Evolutionary conservation across 2,113 vertebrate genomes (phyloP).

Genomic region (Otocyon megalotis): DNA sequence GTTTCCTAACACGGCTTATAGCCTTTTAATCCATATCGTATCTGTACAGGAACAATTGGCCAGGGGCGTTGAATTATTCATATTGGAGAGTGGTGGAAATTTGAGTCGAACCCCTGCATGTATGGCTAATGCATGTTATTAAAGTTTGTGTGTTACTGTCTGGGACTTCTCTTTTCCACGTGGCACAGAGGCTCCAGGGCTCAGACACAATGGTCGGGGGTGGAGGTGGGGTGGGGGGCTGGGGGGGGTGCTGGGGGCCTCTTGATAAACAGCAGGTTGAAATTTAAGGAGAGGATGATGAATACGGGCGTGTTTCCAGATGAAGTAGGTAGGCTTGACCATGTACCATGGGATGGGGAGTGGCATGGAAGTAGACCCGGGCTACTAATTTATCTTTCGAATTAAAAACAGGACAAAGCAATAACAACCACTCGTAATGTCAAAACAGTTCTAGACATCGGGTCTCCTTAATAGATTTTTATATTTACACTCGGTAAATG

Average conservation of each 20-base stretch:
- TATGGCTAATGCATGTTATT: conserved; percentile 75
- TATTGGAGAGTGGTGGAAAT: conserved; percentile 85
- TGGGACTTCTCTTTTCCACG: conserved; percentile 41
- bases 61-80: conserved; percentile 84
- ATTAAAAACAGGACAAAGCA: conserved; percentile 53
- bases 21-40: conserved; percentile 85
- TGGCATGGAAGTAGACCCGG: neutral
- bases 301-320: conserved; percentile 29
- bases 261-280: neutral
- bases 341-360: neutral
- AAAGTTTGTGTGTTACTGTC: conserved; percentile 57
- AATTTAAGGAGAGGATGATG: conserved; percentile 72
- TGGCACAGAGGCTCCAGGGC: neutral
- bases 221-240: rapidly evolving
- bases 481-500: neutral
- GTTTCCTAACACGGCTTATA: conserved; percentile 83
- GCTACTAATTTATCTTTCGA: conserved; percentile 45
- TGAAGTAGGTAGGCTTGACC: conserved; percentile 59
- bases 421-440: neutral
- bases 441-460: neutral
- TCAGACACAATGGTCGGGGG: conserved; percentile 26
- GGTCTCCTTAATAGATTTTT: conserved; percentile 40
- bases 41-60: conserved; percentile 84
- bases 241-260: neutral
- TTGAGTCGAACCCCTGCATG: conserved; percentile 68